These are phyloP conservation scores for Drosophila testacea DNA, from an alignment of 2,888 invertebrate species.

Conservation along the genomic window DNA sequence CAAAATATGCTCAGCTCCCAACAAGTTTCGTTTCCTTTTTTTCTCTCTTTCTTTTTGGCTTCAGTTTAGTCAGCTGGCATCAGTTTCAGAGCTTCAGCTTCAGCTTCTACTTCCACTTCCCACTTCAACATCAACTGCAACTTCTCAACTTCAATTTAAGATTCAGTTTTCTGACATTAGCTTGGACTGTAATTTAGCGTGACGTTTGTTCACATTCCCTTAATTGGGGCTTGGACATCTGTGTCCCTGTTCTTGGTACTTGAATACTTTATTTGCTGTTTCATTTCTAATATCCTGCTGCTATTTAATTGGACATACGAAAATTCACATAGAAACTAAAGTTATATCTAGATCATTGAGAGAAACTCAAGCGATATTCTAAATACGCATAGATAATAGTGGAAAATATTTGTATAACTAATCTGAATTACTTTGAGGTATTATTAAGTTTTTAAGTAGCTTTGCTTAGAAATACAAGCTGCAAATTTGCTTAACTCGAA, in stretches of 20 bases:
- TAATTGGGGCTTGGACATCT: slow-evolving; percentile 16
- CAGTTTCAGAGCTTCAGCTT: slow-evolving; percentile 16
- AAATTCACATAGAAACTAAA: not conserved
- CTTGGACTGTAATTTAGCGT: slow-evolving; percentile 13
- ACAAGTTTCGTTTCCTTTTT: slow-evolving; percentile 1
- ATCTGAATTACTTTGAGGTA: no score
- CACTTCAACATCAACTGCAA: slow-evolving; percentile 21
- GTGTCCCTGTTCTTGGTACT: not conserved
- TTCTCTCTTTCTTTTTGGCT: not conserved
- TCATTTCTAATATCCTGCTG: not conserved
- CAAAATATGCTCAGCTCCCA: not conserved
- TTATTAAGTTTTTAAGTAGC: no score
- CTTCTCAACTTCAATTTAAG: slow-evolving; percentile 18
- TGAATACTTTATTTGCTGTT: slow-evolving; percentile 13
- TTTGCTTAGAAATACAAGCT: no score
- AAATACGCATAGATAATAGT: no score
- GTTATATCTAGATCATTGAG: not conserved
- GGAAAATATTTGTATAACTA: no score
- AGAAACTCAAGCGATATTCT: no score
- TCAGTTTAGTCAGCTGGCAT: slow-evolving; percentile 18
- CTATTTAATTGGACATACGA: not conserved
- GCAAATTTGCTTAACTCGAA: not conserved
- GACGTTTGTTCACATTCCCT: slow-evolving; percentile 23
- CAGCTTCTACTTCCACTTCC: not conserved
- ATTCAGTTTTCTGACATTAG: slow-evolving; percentile 10